Percentiles rank a stretch among this genome's conserved stretches.
Evolutionary conservation across 2,888 invertebrate genomes (phyloP).

Genomic region (Pecten maximus): DNA sequence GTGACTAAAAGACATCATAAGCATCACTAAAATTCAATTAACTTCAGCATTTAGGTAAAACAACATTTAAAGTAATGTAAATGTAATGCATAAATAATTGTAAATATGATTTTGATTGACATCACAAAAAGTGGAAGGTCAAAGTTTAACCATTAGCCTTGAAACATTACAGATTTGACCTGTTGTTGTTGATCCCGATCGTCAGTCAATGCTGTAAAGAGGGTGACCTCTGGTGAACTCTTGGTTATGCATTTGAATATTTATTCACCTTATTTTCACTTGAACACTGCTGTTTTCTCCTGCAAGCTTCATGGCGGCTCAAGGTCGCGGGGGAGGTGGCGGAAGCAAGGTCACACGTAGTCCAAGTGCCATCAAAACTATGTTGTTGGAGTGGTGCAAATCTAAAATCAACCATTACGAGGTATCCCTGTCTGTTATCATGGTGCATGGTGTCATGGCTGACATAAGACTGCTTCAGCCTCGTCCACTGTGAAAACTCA

Average conservation of each 20-base stretch:
- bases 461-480: neutral
- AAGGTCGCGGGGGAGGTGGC: constrained; percentile 84
- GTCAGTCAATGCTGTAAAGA: neutral
- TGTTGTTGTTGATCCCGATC: neutral
- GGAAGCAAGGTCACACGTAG: constrained; percentile 85
- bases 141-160: neutral
- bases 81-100: neutral
- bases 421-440: constrained; percentile 48
- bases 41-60: too few species aligned
- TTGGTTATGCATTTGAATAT: constrained; percentile 11
- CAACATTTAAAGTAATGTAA: too few species aligned
- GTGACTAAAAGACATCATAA: neutral
- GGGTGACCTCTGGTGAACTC: neutral
- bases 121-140: neutral
- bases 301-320: constrained; percentile 49
- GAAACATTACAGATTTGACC: neutral
- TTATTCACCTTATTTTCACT: constrained; percentile 17
- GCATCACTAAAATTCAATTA: too few species aligned
- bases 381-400: constrained; percentile 97
- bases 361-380: constrained; percentile 97
- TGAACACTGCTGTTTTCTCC: constrained; percentile 39
- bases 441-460: constrained; percentile 38
- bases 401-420: constrained; percentile 98
- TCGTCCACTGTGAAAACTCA: neutral
- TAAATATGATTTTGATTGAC: neutral